Conservation (phyloP, 1,140 invertebrate species). For the Pygmarrhopalites habei region DNA sequence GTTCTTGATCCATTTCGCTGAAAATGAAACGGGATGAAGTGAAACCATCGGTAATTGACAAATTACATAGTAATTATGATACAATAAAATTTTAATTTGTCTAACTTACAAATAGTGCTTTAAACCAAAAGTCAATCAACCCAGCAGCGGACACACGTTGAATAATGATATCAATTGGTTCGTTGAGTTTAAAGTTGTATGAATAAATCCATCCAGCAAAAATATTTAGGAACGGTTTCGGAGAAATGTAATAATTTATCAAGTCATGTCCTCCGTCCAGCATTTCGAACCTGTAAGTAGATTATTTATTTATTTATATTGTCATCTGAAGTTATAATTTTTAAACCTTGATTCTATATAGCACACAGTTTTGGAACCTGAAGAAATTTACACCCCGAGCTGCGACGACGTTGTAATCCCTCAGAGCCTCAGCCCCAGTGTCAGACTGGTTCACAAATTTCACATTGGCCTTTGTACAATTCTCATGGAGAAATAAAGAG, state of each 20-base stretch:
- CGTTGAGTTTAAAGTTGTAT: background rate
- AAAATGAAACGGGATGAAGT: too few species aligned
- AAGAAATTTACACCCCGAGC: background rate
- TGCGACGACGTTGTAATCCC: background rate
- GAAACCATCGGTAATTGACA: too few species aligned
- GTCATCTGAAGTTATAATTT: background rate
- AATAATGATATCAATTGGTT: background rate
- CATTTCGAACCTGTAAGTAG: background rate
- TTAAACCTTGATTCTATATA: background rate
- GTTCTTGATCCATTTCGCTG: too few species aligned
- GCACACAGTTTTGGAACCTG: background rate
- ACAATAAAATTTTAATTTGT: too few species aligned
- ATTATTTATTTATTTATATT: background rate
- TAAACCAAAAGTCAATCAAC: too few species aligned
- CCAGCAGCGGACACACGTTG: background rate
- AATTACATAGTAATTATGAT: too few species aligned
- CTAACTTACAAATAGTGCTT: too few species aligned
- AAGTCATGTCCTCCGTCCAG: background rate
- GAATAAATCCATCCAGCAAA: conserved; percentile 13
- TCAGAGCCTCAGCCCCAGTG: background rate
- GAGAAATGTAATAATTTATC: conserved; percentile 1
- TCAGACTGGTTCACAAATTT: background rate
- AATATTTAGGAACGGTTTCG: background rate
- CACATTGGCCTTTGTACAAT: background rate
- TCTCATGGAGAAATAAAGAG: background rate